Evolutionary conservation across 2,888 invertebrate species (phyloP), one percentile per base, ranked within the genome.

Genomic region (Tipula confusa): DNA sequence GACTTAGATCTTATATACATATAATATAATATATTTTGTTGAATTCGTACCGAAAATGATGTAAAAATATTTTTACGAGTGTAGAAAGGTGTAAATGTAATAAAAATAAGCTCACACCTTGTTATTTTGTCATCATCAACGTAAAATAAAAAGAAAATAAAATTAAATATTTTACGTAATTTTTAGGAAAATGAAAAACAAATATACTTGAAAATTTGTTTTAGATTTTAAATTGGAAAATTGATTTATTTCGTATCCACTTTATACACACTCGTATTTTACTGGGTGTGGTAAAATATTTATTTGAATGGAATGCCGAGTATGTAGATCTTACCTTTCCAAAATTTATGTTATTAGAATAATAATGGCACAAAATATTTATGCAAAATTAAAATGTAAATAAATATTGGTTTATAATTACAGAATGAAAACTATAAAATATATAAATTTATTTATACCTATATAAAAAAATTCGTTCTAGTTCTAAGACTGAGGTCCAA

Each of bases 121-220:
- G 24, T 64, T 64, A 64, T 64, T 64, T 24, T 64, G 64, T 64
- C 64, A 64, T 11, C 18, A 24, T 9, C 15, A 18, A 9, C 24
- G n/a, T 3, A 43, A n/a, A 43, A 4, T 1, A 64, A 24, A 24
- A 64, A 24, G 6, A 24, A 64, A 64, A 48, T 48, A 6, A 64
- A 64, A 64, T 64, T 64, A 64, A 64, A 64, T 64, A 64, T 64
- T 64, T 64, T 64, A 64, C 64, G 64, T 64, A 64, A 64, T 64
- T 64, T 64, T 64, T n/a, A n/a, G 24, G 64, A 64, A 64, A 64
- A 64, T 64, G 64, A 64, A 64, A 64, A 64, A 64, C 64, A 64
- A 64, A 64, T n/a, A n/a, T 64, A 64, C 64, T 64, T 11, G 64
- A 64, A 64, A 64, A 64, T 64, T 64, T 64, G 64, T 64, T 24